Percentiles rank a stretch among this genome's conserved stretches.
Evolutionary conservation across 1,140 invertebrate genomes (phyloP).

Genomic region (Himalopsyche phryganea): DNA sequence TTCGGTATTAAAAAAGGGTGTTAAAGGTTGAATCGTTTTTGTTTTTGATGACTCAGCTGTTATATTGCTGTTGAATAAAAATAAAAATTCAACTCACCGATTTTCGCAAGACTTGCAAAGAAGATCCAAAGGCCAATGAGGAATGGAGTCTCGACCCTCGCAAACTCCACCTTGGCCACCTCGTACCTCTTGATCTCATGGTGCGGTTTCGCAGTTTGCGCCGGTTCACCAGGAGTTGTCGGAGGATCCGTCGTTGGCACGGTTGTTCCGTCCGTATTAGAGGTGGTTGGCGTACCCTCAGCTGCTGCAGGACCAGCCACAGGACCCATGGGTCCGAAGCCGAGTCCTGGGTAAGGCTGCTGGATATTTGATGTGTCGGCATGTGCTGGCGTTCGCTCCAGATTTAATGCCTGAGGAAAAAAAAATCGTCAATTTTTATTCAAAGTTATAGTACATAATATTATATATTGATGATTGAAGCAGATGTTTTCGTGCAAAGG

Average conservation of each 20-base stretch:
- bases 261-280: conserved; percentile 38
- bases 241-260: conserved; percentile 36
- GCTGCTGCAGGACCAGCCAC: conserved; percentile 41
- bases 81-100: conserved; percentile 63
- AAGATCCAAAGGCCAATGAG: conserved; percentile 94
- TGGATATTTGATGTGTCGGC: conserved; percentile 23
- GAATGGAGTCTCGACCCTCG: conserved; percentile 85
- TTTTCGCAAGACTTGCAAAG: conserved; percentile 90
- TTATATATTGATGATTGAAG: no score
- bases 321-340: conserved; percentile 48
- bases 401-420: conserved; percentile 7
- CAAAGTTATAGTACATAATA: no score
- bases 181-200: conserved; percentile 57
- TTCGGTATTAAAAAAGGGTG: no score
- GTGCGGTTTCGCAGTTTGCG: conserved; percentile 33
- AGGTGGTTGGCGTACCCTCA: conserved; percentile 37
- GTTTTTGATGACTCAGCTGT: no score
- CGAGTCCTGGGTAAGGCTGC: conserved; percentile 32
- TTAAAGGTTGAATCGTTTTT: no score
- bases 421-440: no score
- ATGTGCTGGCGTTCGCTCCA: conserved; percentile 2
- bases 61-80: no score
- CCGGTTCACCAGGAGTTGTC: background rate
- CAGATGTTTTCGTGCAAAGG: no score
- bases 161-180: conserved; percentile 80